Evolutionary conservation across 2,797 vertebrate genomes (phyloP).

Genomic region (Oceanodroma leucorhoa): DNA sequence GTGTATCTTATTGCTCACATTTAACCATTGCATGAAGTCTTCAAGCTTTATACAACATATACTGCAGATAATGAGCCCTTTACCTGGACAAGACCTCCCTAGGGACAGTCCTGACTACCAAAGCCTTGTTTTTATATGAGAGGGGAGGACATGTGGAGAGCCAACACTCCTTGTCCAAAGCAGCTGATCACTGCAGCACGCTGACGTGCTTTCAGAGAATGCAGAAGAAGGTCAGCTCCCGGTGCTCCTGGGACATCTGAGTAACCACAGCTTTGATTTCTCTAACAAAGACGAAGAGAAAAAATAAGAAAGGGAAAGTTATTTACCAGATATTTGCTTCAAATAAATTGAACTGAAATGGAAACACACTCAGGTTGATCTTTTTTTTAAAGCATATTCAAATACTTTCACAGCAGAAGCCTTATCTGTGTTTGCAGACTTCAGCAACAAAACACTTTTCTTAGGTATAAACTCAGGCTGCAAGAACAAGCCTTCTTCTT

Average conservation of each 20-base stretch:
- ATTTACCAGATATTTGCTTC: not conserved
- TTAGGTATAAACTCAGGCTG: not conserved
- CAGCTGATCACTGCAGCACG: not conserved
- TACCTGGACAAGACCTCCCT: not conserved
- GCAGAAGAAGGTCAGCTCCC: not conserved
- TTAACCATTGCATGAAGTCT: not conserved
- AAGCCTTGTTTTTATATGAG: not conserved
- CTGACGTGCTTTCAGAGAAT: not conserved
- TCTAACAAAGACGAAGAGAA: not conserved
- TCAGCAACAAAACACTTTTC: not conserved
- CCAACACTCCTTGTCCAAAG: accelerated
- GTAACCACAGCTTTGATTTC: not conserved
- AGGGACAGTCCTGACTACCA: not conserved
- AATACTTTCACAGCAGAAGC: not conserved
- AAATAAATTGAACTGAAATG: not conserved
- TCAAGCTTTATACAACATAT: not conserved
- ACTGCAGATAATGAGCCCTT: not conserved
- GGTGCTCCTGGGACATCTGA: not conserved
- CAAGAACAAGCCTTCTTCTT: not conserved
- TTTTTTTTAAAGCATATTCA: not conserved
- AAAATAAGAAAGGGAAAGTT: not conserved
- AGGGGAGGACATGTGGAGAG: not conserved
- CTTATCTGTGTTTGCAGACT: not conserved
- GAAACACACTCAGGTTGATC: not conserved
- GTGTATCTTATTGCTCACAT: not conserved